These are phyloP conservation scores for Perca schrenkii DNA, from an alignment of 2,113 vertebrate genomes.

Conservation along the genomic window DNA sequence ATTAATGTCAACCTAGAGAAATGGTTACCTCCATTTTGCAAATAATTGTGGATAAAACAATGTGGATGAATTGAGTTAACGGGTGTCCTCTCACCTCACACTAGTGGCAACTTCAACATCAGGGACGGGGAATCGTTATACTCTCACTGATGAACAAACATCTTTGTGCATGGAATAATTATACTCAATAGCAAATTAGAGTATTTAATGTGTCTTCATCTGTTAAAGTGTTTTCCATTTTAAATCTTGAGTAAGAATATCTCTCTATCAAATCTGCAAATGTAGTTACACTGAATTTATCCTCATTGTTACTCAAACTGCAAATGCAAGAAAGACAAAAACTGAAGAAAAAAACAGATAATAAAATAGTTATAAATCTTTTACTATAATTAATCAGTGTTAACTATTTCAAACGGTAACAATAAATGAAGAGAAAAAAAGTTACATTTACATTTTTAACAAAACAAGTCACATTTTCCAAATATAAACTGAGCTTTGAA, in stretches of 20 bases:
- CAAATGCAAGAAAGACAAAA: not conserved
- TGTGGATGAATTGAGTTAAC: not conserved
- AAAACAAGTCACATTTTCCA: not conserved
- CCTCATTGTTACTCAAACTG: not conserved
- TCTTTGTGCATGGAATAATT: rapidly evolving
- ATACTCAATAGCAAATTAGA: rapidly evolving
- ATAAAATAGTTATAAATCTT: too few relatives aligned
- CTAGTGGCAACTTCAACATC: not conserved
- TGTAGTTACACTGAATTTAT: not conserved
- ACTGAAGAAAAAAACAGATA: not conserved
- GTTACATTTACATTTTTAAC: not conserved
- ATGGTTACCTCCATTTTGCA: rapidly evolving
- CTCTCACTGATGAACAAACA: not conserved
- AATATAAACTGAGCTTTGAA: not conserved
- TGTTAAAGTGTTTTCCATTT: not conserved
- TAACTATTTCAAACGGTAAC: not conserved
- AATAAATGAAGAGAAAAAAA: not conserved
- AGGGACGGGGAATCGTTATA: not conserved
- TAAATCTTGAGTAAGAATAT: not conserved
- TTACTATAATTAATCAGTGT: not conserved
- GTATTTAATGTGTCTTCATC: not conserved
- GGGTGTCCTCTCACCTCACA: not conserved
- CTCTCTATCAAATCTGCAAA: not conserved
- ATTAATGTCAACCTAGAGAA: not conserved
- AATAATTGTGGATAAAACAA: not conserved